phyloP scores from a whole-genome alignment of 2,113 vertebrate genomes.

The Strigops habroptila region DNA sequence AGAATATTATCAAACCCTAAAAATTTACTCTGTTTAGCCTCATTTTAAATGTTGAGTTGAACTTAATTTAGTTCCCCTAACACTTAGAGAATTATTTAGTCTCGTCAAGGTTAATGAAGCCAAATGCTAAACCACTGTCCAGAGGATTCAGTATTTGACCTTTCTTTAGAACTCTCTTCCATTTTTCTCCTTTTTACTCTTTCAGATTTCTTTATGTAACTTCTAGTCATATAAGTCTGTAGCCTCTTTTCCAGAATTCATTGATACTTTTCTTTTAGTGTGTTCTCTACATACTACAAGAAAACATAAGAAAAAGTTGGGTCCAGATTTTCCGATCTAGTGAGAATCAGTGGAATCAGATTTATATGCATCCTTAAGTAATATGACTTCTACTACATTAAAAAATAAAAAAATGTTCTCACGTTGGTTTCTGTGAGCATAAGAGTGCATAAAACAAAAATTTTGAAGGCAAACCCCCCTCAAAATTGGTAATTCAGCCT shows the following conservation, averaged over 20 bases:
- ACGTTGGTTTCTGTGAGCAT: accelerated
- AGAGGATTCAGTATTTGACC: neutral
- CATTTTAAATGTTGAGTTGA: neutral
- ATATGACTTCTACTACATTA: neutral
- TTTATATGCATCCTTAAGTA: neutral
- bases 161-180: neutral
- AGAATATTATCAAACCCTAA: neutral
- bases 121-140: neutral
- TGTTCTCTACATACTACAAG: neutral
- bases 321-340: neutral
- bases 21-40: neutral
- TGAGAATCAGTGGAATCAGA: neutral
- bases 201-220: neutral
- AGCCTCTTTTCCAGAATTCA: neutral
- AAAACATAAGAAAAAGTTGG: neutral
- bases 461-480: neutral
- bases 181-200: neutral
- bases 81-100: neutral
- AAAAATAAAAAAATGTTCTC: neutral
- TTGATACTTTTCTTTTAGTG: neutral
- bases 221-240: neutral
- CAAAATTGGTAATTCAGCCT: neutral
- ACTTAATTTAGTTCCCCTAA: neutral
- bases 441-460: neutral
- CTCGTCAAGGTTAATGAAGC: neutral